A percentile compares a stretch with the other conserved stretches of the same genome.
phyloP scores from a whole-genome alignment of 2,888 invertebrate genomes.

The Amaurobius ferox region DNA sequence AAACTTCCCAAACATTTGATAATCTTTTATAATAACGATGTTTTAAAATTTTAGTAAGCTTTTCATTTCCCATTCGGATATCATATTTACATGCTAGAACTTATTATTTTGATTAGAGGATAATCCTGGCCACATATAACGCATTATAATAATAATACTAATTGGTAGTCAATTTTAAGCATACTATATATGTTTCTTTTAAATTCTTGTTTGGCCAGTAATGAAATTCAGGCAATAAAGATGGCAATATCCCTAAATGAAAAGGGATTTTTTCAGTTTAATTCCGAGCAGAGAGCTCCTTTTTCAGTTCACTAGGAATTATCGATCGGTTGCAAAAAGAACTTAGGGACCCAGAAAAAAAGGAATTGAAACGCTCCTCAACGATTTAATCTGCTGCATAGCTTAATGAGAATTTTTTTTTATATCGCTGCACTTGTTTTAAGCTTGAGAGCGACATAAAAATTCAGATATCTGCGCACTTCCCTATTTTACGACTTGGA shows the following conservation, averaged over 20 bases:
- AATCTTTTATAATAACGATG: too few species aligned
- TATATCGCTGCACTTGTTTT: constrained; percentile 47
- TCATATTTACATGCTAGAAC: too few species aligned
- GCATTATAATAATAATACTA: too few species aligned
- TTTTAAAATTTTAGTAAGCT: too few species aligned
- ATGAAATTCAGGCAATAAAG: constrained; percentile 49
- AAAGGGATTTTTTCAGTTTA: constrained; percentile 24
- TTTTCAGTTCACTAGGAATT: constrained; percentile 28
- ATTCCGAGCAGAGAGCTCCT: constrained; percentile 7
- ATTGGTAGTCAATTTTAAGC: too few species aligned
- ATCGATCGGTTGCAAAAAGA: constrained; percentile 50
- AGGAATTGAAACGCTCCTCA: constrained; percentile 32
- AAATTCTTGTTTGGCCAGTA: constrained; percentile 5
- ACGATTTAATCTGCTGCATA: constrained; percentile 70
- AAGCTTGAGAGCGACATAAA: constrained; percentile 62
- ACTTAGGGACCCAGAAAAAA: constrained; percentile 48
- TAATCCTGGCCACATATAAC: too few species aligned
- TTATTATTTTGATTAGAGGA: too few species aligned
- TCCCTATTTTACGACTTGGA: constrained; percentile 49
- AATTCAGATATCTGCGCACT: constrained; percentile 70
- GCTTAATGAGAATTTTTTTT: constrained; percentile 68
- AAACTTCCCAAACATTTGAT: too few species aligned
- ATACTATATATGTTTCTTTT: too few species aligned
- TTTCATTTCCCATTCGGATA: too few species aligned
- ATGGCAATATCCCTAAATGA: constrained; percentile 45